Evolutionary conservation across 2,888 invertebrate genomes (phyloP).

Genomic region (Cynaeus angustus): DNA sequence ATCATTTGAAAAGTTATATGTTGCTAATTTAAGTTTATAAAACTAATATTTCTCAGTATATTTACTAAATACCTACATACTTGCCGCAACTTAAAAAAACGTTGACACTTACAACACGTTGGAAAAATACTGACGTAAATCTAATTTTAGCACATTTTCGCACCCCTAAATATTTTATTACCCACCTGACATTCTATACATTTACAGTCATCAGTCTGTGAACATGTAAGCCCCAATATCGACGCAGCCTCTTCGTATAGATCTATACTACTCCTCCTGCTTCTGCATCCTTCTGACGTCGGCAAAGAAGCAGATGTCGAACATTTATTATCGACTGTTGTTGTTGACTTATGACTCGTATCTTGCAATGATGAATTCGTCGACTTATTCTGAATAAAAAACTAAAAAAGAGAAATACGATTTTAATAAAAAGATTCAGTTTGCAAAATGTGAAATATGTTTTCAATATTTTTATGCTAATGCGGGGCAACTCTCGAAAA

Average conservation of each 20-base stretch:
- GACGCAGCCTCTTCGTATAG: slow-evolving; percentile 69
- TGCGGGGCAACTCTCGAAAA: slow-evolving; percentile 22
- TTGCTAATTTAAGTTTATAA: no score
- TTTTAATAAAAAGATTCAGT: slow-evolving; percentile 26
- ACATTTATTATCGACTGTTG: slow-evolving; percentile 52
- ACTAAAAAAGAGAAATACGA: slow-evolving; percentile 58
- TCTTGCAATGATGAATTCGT: slow-evolving; percentile 50
- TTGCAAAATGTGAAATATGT: slow-evolving; percentile 30
- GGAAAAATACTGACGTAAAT: no score
- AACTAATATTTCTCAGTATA: no score
- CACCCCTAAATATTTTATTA: background rate
- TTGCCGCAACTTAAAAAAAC: no score
- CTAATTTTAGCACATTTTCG: no score
- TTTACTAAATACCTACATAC: no score
- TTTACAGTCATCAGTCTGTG: slow-evolving; percentile 69
- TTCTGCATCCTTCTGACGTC: slow-evolving; percentile 52
- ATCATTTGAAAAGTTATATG: no score
- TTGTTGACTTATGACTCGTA: slow-evolving; percentile 50
- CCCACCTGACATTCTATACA: slow-evolving; percentile 70
- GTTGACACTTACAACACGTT: no score
- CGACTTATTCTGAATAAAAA: slow-evolving; percentile 63
- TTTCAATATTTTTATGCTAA: slow-evolving; percentile 39
- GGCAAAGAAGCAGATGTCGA: slow-evolving; percentile 47
- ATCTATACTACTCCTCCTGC: slow-evolving; percentile 67
- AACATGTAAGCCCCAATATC: slow-evolving; percentile 68